Evolutionary conservation across 2,888 invertebrate genomes (phyloP).

Genomic region (Encarsia formosa): DNA sequence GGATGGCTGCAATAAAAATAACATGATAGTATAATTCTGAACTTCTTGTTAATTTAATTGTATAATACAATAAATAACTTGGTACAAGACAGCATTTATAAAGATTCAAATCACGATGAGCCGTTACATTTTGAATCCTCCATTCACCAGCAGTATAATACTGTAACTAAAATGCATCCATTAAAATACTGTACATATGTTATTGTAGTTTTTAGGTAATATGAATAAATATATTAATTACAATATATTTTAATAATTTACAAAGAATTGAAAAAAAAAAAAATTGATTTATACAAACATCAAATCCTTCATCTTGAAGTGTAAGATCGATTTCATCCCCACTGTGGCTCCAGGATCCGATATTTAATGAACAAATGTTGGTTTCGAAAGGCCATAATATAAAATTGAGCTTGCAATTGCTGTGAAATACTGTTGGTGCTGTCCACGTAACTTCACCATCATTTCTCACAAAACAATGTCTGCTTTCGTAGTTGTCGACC

Average conservation of each 20-base stretch:
- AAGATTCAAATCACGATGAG: slow-evolving; percentile 50
- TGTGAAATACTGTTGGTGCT: slow-evolving; percentile 64
- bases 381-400: slow-evolving; percentile 72
- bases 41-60: slow-evolving; percentile 55
- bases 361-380: slow-evolving; percentile 63
- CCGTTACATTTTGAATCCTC: slow-evolving; percentile 52
- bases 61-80: slow-evolving; percentile 55
- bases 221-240: too few species aligned
- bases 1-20: slow-evolving; percentile 61
- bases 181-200: too few species aligned
- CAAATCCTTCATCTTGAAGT: slow-evolving; percentile 13
- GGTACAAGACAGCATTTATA: slow-evolving; percentile 55
- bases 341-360: slow-evolving; percentile 71
- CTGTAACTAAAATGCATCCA: slow-evolving; percentile 8
- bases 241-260: not conserved
- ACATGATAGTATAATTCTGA: slow-evolving; percentile 61
- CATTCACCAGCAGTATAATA: slow-evolving; percentile 39
- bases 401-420: slow-evolving; percentile 64
- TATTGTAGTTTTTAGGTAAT: not conserved
- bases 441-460: slow-evolving; percentile 62
- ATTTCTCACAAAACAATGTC: slow-evolving; percentile 53
- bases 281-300: slow-evolving; percentile 7
- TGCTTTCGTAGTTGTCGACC: slow-evolving; percentile 59
- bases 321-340: slow-evolving; percentile 58
- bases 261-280: not conserved